Conservation (phyloP, 2,113 vertebrate genomes). For the Spea multiplicata region DNA sequence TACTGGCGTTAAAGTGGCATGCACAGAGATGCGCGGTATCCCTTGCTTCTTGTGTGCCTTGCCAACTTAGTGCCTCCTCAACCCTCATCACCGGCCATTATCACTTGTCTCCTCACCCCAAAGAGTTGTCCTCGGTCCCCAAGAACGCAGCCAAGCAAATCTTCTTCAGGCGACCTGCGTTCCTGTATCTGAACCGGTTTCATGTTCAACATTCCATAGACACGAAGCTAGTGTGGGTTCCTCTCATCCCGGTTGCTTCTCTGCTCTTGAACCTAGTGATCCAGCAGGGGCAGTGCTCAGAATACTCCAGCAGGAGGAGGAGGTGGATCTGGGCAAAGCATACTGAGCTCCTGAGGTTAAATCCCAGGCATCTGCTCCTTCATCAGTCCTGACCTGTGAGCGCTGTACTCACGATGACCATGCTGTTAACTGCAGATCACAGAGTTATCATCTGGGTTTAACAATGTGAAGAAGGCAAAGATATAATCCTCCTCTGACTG, state of each 20-base stretch:
- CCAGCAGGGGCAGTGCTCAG: slow-evolving; percentile 40
- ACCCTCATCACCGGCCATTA: slow-evolving; percentile 31
- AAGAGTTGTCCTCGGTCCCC: neutral
- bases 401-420: neutral
- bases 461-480: neutral
- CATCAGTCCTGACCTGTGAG: neutral
- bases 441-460: neutral
- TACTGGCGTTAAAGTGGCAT: slow-evolving; percentile 48
- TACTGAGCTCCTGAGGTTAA: slow-evolving; percentile 15
- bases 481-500: neutral
- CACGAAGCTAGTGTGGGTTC: slow-evolving; percentile 22
- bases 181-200: neutral
- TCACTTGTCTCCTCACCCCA: neutral
- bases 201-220: slow-evolving; percentile 12
- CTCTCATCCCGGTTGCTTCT: slow-evolving; percentile 24
- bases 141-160: neutral
- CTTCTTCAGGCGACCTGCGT: neutral
- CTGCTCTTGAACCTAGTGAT: slow-evolving; percentile 31
- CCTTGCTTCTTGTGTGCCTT: neutral
- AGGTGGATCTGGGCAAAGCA: slow-evolving; percentile 28
- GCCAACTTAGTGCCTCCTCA: slow-evolving; percentile 40
- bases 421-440: slow-evolving; percentile 18
- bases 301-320: slow-evolving; percentile 15
- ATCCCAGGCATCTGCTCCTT: slow-evolving; percentile 30
- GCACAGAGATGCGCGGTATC: neutral